Evolutionary conservation across 1,140 invertebrate genomes (phyloP).

Genomic region (Drosophila funebris): DNA sequence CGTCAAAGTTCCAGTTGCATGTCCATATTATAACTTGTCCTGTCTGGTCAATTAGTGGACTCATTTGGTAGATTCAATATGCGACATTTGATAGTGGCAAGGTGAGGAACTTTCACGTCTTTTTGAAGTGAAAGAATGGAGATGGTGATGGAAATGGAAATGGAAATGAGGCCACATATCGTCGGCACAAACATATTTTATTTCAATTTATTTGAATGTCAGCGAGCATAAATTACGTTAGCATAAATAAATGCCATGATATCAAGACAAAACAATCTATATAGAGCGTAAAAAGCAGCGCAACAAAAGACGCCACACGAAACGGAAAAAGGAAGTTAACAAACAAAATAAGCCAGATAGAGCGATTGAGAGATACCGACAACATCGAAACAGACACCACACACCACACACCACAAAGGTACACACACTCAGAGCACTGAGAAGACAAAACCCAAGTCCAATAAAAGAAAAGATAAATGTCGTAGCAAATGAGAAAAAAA

Average conservation of each 20-base stretch:
- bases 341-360: conserved; percentile 81
- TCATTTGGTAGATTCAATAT: conserved; percentile 3
- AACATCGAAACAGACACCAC: conserved; percentile 32
- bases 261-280: conserved; percentile 69
- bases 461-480: conserved; percentile 80
- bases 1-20: neutral
- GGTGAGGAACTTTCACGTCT: conserved; percentile 47
- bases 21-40: conserved; percentile 20
- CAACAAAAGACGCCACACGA: conserved; percentile 40
- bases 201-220: conserved; percentile 76
- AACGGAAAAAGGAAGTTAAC: conserved; percentile 80
- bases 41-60: conserved; percentile 37
- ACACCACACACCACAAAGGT: neutral
- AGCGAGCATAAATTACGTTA: conserved; percentile 70
- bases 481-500: conserved; percentile 1
- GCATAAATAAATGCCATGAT: conserved; percentile 62
- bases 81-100: conserved; percentile 41
- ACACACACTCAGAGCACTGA: neutral
- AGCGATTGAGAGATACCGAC: conserved; percentile 74
- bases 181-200: conserved; percentile 53
- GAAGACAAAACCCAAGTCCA: conserved; percentile 59
- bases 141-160: neutral
- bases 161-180: conserved; percentile 20
- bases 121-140: neutral
- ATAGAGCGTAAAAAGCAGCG: conserved; percentile 64